Evolutionary conservation across 1,140 invertebrate genomes (phyloP).

Genomic region (Drosophila dunni): DNA sequence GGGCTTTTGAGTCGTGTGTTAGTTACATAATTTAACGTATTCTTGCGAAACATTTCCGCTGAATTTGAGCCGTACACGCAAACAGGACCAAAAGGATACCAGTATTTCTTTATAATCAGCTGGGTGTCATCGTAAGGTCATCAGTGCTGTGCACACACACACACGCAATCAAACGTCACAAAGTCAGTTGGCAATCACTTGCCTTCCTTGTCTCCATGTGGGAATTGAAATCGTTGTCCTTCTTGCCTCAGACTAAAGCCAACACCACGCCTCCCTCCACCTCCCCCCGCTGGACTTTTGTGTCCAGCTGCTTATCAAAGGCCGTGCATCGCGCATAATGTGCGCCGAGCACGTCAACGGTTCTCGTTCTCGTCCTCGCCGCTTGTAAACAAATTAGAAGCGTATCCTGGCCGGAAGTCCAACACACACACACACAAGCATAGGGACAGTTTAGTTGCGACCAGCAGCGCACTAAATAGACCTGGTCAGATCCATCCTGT

Average conservation of each 20-base stretch:
- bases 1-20: conserved; percentile 56
- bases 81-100: conserved; percentile 26
- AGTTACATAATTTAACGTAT: conserved; percentile 79
- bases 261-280: not conserved
- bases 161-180: conserved; percentile 50
- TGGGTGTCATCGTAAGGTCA: conserved; percentile 84
- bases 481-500: conserved; percentile 5
- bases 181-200: conserved; percentile 49
- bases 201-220: not conserved
- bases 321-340: conserved; percentile 75
- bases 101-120: conserved; percentile 80
- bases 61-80: conserved; percentile 73
- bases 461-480: not conserved
- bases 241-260: not conserved
- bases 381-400: conserved; percentile 80
- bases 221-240: conserved; percentile 1
- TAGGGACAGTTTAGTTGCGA: conserved; percentile 8
- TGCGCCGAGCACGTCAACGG: conserved; percentile 63
- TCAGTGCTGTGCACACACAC: conserved; percentile 53
- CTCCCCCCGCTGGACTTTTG: not conserved
- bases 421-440: conserved; percentile 13
- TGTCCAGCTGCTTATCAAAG: conserved; percentile 64
- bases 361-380: conserved; percentile 35
- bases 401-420: conserved; percentile 79
- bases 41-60: conserved; percentile 79